A percentile compares a stretch with the other conserved stretches of the same genome.
Conservation (phyloP, 2,888 invertebrate genomes). For the Oscheius sp. region DNA sequence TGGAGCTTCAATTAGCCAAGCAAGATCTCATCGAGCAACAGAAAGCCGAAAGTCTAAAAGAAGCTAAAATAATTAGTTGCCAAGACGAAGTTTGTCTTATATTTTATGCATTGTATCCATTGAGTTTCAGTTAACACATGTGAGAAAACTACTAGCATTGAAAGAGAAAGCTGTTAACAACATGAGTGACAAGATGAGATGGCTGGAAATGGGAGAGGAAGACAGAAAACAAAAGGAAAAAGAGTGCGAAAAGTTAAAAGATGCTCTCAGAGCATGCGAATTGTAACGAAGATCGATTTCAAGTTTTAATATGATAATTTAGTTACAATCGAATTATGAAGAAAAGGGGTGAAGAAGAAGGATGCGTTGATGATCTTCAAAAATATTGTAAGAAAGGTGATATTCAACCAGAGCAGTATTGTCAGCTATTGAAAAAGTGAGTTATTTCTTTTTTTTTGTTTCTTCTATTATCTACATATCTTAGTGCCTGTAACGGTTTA, state of each 20-base stretch:
- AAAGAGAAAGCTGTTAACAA: not conserved
- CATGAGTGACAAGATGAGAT: not conserved
- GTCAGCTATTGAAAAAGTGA: not conserved
- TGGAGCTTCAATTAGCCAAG: not conserved
- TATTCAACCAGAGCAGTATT: not conserved
- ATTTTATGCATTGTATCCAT: too few species aligned
- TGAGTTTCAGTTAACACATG: too few species aligned
- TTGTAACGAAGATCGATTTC: not conserved
- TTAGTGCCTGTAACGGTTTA: not conserved
- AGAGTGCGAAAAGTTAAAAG: not conserved
- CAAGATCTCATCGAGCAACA: not conserved
- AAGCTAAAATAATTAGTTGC: not conserved
- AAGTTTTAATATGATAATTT: not conserved
- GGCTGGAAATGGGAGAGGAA: not conserved
- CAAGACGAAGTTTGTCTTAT: not conserved
- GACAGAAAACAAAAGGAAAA: not conserved
- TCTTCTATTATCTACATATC: not conserved
- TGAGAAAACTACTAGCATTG: not conserved
- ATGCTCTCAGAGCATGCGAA: slow-evolving; percentile 9
- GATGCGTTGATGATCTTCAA: not conserved
- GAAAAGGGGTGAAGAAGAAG: slow-evolving; percentile 1
- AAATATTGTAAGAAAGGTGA: not conserved
- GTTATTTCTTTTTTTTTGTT: not conserved
- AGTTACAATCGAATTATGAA: not conserved
- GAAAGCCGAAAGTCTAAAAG: not conserved